phyloP scores from a whole-genome alignment of 1,140 invertebrate genomes.

The Pseudomyrmex concolor region DNA sequence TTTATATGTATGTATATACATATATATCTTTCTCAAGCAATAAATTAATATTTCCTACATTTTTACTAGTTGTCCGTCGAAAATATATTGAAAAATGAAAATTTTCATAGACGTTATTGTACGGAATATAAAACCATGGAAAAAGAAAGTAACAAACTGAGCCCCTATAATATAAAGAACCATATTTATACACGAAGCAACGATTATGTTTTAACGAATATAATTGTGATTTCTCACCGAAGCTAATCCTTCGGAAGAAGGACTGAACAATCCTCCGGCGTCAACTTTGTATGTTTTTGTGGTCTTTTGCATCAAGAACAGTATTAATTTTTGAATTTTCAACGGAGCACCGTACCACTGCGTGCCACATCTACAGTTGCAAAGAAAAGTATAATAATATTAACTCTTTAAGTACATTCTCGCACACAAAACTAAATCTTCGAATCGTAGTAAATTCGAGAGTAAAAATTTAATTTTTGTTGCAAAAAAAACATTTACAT shows the following conservation, averaged over 20 bases:
- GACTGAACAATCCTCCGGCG: neutral
- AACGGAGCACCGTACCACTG: neutral
- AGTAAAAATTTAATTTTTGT: neutral
- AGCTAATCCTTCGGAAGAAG: conserved; percentile 11
- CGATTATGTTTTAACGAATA: no score
- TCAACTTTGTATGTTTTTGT: neutral
- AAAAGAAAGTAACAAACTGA: no score
- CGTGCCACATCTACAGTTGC: neutral
- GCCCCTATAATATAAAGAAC: no score
- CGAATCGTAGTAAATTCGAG: neutral
- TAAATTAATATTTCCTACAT: no score
- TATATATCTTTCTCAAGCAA: no score
- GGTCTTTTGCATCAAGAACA: neutral
- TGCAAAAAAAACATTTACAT: neutral
- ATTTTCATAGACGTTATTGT: no score
- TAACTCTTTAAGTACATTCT: neutral
- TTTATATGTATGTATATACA: no score
- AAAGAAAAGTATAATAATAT: neutral
- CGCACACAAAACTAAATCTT: neutral
- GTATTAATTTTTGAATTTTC: conserved; percentile 7
- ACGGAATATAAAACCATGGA: no score
- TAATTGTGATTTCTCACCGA: neutral
- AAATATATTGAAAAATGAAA: no score
- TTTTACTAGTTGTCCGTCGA: no score
- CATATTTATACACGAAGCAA: no score